Base-by-base conservation (phyloP, 2,888 invertebrate species). In the Volucella inflata region DNA sequence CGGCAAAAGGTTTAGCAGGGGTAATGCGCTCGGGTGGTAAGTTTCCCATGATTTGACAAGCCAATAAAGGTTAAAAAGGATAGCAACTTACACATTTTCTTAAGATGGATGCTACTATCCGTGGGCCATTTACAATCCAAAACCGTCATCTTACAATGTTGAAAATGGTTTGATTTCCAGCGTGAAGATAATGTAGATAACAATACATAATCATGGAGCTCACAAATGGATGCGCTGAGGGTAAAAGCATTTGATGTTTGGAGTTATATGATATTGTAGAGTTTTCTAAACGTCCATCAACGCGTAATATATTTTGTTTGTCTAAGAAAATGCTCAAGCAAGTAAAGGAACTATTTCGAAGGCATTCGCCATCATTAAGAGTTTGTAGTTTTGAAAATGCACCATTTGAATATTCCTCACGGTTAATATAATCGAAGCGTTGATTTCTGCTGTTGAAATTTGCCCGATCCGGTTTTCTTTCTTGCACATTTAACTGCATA, bases 31-130 rank as follows among this genome's bases (percentile, higher is more conserved):
- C 16, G 21, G 38, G 48, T 16, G 44, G 71, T 38, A 79, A 17
- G 48, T 79, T n/a, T 38, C 64, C 78, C 71, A 64, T 71, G 14
- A 79, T 64, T 62, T 65, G 60, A 12, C 30, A 17, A 0, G 59
- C n/a, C 38, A 42, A 21, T 14, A 12, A 17, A n/a, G 67, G 67
- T 2, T 16, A 42, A 30, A 64, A 51, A 11, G 44, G 55, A 40
- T 65, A 53, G 17, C 74, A 76, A 1, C 6, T 50, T 0, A 59
- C 46, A 57, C 64, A 75, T 12, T 55, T 36, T 8, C 53, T 16
- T 1, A 85, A 21, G 46, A 65, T 51, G 2, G 46, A 30, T 3
- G 48, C 14, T 8, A 46, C 57, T 3, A 59, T 30, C 12, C 68
- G 42, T 77, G 44, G 48, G 12, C 60, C 68, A 14, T 72, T 71